Conservation (phyloP, 2,113 vertebrate species). For the Ciconia maguari region DNA sequence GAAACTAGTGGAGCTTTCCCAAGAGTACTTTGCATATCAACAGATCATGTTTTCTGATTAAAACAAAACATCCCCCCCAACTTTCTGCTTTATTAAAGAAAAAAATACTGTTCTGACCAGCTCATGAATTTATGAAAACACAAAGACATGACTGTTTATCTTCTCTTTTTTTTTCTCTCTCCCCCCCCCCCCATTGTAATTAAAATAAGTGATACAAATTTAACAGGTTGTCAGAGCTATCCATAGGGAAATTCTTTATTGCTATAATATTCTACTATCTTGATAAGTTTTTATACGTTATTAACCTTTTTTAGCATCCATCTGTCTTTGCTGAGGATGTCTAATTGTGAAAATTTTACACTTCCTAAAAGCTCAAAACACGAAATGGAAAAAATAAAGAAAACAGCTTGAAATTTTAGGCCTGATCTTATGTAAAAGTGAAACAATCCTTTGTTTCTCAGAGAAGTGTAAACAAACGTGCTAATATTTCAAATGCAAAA, state of each 20-base stretch:
- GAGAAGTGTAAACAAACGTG: background rate
- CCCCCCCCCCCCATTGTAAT: background rate
- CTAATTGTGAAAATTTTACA: background rate
- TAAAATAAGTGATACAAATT: constrained; percentile 3
- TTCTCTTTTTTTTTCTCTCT: rapidly evolving
- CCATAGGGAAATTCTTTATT: background rate
- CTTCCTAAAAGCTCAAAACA: background rate
- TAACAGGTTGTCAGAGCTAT: background rate
- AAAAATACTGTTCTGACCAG: background rate
- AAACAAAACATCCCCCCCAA: rapidly evolving
- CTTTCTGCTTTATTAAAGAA: background rate
- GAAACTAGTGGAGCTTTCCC: background rate
- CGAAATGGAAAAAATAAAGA: background rate
- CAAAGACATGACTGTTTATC: background rate
- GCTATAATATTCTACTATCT: background rate
- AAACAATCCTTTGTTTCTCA: background rate
- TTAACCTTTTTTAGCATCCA: background rate
- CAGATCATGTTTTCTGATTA: background rate
- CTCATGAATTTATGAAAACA: background rate
- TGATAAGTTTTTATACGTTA: background rate
- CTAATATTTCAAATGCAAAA: background rate
- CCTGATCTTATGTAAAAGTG: background rate
- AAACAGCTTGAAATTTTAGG: background rate
- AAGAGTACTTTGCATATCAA: background rate
- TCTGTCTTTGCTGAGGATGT: background rate